Percentiles rank a stretch among this genome's conserved stretches.
phyloP scores from a whole-genome alignment of 2,113 vertebrate genomes.

The Tachysurus fulvidraco region DNA sequence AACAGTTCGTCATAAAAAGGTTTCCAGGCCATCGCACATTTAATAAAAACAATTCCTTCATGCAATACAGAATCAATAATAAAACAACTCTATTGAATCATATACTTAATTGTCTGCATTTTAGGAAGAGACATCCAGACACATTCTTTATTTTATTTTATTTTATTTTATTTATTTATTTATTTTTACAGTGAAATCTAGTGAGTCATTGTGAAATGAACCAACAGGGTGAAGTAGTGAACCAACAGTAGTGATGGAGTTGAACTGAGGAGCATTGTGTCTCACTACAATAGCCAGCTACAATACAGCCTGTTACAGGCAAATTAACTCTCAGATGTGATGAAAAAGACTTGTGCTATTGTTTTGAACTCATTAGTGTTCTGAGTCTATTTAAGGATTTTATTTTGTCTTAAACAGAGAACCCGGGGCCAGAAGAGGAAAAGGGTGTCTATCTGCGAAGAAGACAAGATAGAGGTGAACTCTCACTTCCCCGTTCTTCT shows the following conservation, averaged over 20 bases:
- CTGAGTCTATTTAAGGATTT: slow-evolving; percentile 2
- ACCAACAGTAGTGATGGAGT: slow-evolving; percentile 3
- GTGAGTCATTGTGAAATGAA: not conserved
- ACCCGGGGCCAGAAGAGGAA: slow-evolving; percentile 95
- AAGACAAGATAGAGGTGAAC: slow-evolving; percentile 88
- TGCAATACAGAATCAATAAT: not conserved
- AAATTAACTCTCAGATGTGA: slow-evolving; percentile 12
- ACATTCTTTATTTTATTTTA: not conserved
- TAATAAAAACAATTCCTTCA: not conserved
- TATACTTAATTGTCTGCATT: not conserved
- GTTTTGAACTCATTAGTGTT: not conserved
- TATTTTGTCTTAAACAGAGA: slow-evolving; percentile 76
- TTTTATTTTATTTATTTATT: not conserved
- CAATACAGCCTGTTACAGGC: slow-evolving; percentile 13
- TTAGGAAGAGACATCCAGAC: not conserved
- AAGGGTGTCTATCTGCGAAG: slow-evolving; percentile 84
- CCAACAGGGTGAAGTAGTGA: not conserved
- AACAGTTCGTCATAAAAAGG: too few species aligned
- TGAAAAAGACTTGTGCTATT: not conserved
- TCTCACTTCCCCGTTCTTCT: not conserved
- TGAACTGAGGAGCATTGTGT: slow-evolving; percentile 22
- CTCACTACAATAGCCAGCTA: slow-evolving; percentile 20
- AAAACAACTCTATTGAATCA: not conserved
- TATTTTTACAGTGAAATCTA: not conserved
- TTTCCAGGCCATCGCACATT: too few species aligned